Percentiles rank a stretch among this genome's conserved stretches.
These are phyloP conservation scores for Trichonephila clavipes DNA, from an alignment of 1,140 invertebrate genomes.

Conservation along the genomic window DNA sequence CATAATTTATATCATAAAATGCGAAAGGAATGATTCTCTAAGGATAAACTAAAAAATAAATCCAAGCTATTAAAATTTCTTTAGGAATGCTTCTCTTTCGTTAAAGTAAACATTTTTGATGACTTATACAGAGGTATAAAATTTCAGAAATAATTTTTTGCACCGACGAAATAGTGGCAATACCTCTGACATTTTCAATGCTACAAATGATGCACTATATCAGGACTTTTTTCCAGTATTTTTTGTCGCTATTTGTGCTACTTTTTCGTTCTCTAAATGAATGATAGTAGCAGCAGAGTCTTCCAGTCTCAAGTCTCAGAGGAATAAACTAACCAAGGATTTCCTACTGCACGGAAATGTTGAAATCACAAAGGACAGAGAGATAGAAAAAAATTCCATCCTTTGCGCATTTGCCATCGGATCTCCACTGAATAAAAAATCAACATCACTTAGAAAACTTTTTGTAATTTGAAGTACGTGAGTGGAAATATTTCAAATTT, in stretches of 20 bases:
- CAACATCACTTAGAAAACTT: neutral
- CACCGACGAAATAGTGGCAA: neutral
- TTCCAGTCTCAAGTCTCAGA: neutral
- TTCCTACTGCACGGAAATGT: neutral
- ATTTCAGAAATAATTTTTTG: neutral
- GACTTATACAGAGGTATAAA: neutral
- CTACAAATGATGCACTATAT: neutral
- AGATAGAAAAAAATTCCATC: neutral
- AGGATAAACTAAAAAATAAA: no score
- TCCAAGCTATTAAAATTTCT: no score
- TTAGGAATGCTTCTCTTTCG: no score
- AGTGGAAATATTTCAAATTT: neutral
- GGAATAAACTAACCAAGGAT: neutral
- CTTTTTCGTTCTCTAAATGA: neutral
- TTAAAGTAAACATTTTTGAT: neutral
- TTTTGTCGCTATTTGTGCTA: neutral
- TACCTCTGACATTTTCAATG: neutral
- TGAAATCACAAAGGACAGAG: neutral
- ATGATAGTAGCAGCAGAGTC: neutral
- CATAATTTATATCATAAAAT: no score
- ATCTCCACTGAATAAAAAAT: neutral
- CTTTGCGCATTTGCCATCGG: neutral
- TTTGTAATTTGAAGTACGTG: neutral
- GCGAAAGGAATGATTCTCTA: no score
- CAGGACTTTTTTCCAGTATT: neutral